Evolutionary conservation across 2,888 invertebrate species (phyloP).

Genomic region (Drosophila buzzatii): DNA sequence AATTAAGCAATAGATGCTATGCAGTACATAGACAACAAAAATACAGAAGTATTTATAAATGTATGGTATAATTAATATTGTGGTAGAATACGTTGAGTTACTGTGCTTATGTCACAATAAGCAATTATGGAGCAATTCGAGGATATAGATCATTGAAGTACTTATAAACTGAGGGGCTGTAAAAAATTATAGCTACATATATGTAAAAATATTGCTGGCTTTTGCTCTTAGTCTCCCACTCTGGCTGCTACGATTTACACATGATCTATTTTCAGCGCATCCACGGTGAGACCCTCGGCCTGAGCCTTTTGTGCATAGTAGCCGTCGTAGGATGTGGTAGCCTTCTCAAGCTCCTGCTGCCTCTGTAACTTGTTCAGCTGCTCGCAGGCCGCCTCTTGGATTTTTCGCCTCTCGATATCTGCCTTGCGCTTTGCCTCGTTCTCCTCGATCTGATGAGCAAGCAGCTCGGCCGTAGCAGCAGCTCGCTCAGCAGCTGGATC

Average conservation of each 20-base stretch:
- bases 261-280: conserved; percentile 73
- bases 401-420: conserved; percentile 76
- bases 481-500: conserved; percentile 72
- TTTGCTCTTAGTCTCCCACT: conserved; percentile 21
- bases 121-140: conserved; percentile 56
- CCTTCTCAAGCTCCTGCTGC: conserved; percentile 75
- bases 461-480: conserved; percentile 80
- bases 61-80: conserved; percentile 55
- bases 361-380: conserved; percentile 75
- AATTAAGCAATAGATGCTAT: conserved; percentile 58
- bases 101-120: conserved; percentile 23
- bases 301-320: conserved; percentile 74
- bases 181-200: conserved; percentile 50
- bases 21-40: conserved; percentile 65
- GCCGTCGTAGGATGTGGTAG: conserved; percentile 74
- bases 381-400: conserved; percentile 80
- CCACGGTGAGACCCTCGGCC: conserved; percentile 68
- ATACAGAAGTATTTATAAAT: conserved; percentile 44
- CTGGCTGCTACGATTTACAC: conserved; percentile 43
- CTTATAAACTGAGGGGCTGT: conserved; percentile 51
- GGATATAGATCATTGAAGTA: conserved; percentile 42
- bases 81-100: conserved; percentile 53
- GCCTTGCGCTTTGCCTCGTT: conserved; percentile 78
- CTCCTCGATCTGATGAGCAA: conserved; percentile 82
- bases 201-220: conserved; percentile 60